Evolutionary conservation across 2,797 vertebrate genomes (phyloP).

Genomic region (Oceanodroma leucorhoa): DNA sequence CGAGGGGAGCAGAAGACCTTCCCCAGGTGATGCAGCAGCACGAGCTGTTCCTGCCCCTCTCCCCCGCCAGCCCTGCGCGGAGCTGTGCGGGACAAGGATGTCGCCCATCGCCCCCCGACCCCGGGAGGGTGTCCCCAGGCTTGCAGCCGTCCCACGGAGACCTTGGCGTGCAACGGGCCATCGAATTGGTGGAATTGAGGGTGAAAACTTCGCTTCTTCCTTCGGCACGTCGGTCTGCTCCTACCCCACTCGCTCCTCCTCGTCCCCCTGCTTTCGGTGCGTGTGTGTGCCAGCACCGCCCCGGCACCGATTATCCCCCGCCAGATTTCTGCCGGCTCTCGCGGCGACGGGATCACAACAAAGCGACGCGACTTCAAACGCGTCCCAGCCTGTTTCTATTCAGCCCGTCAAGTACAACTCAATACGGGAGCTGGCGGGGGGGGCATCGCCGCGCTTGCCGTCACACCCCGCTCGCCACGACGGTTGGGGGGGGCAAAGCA

Average conservation of each 20-base stretch:
- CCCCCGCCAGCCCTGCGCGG: not conserved
- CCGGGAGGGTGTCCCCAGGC: not conserved
- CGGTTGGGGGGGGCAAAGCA: not conserved
- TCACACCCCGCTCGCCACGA: fast-evolving
- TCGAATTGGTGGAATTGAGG: not conserved
- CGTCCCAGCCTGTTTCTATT: slow-evolving; percentile 46
- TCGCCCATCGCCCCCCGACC: fast-evolving
- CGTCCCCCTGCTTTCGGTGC: fast-evolving
- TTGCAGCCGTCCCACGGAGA: fast-evolving
- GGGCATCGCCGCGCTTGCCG: fast-evolving
- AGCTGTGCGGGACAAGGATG: fast-evolving
- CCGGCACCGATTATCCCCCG: not conserved
- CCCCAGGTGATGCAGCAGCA: not conserved
- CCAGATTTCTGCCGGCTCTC: not conserved
- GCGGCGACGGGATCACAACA: not conserved
- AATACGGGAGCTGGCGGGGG: slow-evolving; percentile 70
- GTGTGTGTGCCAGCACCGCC: not conserved
- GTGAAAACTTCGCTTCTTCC: not conserved
- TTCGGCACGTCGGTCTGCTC: not conserved
- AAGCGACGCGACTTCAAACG: not conserved
- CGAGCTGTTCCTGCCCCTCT: not conserved
- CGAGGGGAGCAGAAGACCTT: not conserved
- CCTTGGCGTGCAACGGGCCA: fast-evolving
- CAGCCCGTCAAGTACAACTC: slow-evolving; percentile 48
- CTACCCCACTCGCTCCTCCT: not conserved